phyloP scores from a whole-genome alignment of 2,113 vertebrate genomes.

The Eurypyga helias region DNA sequence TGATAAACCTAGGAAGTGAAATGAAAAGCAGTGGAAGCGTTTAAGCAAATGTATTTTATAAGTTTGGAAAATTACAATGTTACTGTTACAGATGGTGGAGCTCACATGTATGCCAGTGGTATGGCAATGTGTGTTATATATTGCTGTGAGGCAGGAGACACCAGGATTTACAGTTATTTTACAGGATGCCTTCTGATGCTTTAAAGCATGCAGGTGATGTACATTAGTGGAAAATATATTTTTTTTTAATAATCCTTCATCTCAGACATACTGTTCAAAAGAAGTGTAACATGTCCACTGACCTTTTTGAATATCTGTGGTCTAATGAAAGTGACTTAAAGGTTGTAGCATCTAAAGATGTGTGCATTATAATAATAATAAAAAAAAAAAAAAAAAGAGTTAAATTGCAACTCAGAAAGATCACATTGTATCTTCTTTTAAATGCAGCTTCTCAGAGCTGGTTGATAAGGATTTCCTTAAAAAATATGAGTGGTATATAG shows the following conservation, averaged over 20 bases:
- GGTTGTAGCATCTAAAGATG: background rate
- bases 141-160: background rate
- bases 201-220: background rate
- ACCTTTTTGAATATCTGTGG: background rate
- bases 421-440: background rate
- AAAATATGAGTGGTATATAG: background rate
- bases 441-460: background rate
- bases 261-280: background rate
- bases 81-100: background rate
- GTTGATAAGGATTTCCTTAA: background rate
- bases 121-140: background rate
- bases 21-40: background rate
- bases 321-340: conserved; percentile 9
- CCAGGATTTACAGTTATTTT: background rate
- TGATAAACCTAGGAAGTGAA: background rate
- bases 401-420: background rate
- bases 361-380: background rate
- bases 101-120: background rate
- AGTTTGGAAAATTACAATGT: background rate
- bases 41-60: background rate
- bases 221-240: background rate
- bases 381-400: background rate
- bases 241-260: background rate
- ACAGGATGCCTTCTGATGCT: background rate
- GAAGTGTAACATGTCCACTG: background rate